phyloP scores from a whole-genome alignment of 1,140 invertebrate species.

The Argopecten irradians region DNA sequence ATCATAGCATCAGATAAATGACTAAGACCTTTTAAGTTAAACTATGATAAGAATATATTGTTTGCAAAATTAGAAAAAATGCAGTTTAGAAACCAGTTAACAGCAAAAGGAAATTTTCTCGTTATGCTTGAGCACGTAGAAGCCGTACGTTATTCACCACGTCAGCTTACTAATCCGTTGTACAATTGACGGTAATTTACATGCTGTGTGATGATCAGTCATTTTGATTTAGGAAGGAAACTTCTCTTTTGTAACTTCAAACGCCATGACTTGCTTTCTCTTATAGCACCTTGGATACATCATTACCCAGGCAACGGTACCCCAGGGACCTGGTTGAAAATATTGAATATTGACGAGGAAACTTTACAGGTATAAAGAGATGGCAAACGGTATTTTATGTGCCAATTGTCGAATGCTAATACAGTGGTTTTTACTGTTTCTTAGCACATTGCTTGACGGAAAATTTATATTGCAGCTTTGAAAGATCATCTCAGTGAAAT shows the following conservation, averaged over 20 bases:
- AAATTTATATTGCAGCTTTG: not conserved
- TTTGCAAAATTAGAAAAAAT: too few relatives aligned
- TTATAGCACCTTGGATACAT: not conserved
- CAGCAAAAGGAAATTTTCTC: too few relatives aligned
- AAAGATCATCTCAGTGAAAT: not conserved
- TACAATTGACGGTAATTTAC: not conserved
- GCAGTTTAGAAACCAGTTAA: too few relatives aligned
- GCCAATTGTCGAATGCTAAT: not conserved
- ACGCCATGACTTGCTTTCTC: not conserved
- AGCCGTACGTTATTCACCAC: too few relatives aligned
- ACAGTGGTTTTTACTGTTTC: not conserved
- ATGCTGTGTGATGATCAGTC: not conserved
- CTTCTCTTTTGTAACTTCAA: not conserved
- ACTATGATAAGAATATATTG: too few relatives aligned
- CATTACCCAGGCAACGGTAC: not conserved
- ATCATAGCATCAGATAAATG: too few relatives aligned
- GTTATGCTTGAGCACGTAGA: too few relatives aligned
- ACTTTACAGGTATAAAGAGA: not conserved
- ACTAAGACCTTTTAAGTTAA: too few relatives aligned
- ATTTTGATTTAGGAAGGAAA: not conserved
- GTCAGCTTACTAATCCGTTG: too few relatives aligned
- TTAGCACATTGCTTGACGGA: not conserved
- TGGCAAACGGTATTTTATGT: not conserved
- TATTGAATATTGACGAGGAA: not conserved
- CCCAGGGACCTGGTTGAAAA: not conserved